Base-by-base conservation (phyloP, 2,888 invertebrate species). In the Resseliella maxima region DNA sequence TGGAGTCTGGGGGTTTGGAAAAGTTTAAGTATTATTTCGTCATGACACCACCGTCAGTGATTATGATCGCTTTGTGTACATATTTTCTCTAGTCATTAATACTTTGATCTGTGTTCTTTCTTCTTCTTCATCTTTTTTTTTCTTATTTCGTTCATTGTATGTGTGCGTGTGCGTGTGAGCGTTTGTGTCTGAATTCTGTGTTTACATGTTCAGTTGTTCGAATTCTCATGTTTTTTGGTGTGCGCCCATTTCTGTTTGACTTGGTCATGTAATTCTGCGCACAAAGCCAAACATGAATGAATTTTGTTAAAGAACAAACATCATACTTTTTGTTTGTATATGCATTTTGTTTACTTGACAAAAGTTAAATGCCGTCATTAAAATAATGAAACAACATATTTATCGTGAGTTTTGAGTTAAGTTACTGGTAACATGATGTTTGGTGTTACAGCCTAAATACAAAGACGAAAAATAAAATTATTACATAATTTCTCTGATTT, bases 41-140 rank as follows among this genome's bases (percentile, higher is more conserved):
- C 72, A 72, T 72, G 72, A 31, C 72, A 72, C 72, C 72, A 12
- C 12, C 27, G 72, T 72, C 72, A 72, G 15, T 72, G 72, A 72
- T 72, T 72, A 72, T 72, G 72, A 72, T 72, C 72, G 72, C 72
- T 72, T 72, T 72, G 72, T 72, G 72, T 72, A 31, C 72, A 72
- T 72, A 72, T 72, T 72, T 72, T 72, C 72, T 72, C 35, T 72
- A 72, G 10, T 72, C 72, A 72, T 72, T 72, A 72, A 72, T 72
- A 72, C 72, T 31, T 72, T 72, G 72, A 72, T 72, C 72, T 72
- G 72, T 72, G 72, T 31, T 72, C n/a, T 31, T 72, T 72, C 59
- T n/a, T n/a, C n/a, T n/a, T n/a, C n/a, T n/a, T n/a, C n/a, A n/a
- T n/a, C n/a, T n/a, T n/a, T n/a, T n/a, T n/a, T n/a, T n/a, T n/a